Percentiles rank a stretch among this genome's conserved stretches.
phyloP scores from a whole-genome alignment of 2,888 invertebrate species.

The Pantelozetes paolii region DNA sequence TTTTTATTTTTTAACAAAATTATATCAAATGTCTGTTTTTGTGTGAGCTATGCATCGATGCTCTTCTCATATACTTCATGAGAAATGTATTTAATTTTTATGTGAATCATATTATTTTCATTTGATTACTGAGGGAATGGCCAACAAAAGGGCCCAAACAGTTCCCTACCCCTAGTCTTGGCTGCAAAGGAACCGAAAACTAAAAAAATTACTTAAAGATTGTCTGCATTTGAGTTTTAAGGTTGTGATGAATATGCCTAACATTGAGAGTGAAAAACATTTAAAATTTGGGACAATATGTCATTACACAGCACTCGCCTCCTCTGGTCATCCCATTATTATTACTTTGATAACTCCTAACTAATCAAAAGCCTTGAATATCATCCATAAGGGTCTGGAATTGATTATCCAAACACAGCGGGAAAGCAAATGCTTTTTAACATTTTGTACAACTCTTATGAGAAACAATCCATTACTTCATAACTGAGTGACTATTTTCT shows the following conservation, averaged over 20 bases:
- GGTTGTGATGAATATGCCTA: too few species aligned
- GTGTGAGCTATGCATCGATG: constrained; percentile 1
- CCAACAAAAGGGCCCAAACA: too few species aligned
- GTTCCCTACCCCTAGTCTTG: too few species aligned
- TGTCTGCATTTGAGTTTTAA: too few species aligned
- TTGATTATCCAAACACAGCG: constrained; percentile 30
- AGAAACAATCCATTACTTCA: neutral
- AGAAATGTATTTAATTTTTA: neutral
- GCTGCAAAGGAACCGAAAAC: too few species aligned
- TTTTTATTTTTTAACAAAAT: neutral
- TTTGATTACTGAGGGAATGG: neutral
- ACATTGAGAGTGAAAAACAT: too few species aligned
- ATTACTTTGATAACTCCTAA: neutral
- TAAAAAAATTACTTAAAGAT: too few species aligned
- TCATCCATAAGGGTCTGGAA: constrained; percentile 3
- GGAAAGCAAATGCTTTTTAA: neutral
- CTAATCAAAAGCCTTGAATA: constrained; percentile 12
- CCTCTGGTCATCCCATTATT: neutral
- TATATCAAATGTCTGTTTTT: neutral
- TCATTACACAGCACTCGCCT: too few species aligned
- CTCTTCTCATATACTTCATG: too few species aligned
- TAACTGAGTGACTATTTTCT: neutral
- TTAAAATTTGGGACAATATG: too few species aligned
- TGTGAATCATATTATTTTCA: constrained; percentile 5
- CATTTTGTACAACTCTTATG: neutral